A percentile compares a stretch with the other conserved stretches of the same genome.
phyloP scores from a whole-genome alignment of 92 coral and sea anemone species.

The Phenganax stokvisi region DNA sequence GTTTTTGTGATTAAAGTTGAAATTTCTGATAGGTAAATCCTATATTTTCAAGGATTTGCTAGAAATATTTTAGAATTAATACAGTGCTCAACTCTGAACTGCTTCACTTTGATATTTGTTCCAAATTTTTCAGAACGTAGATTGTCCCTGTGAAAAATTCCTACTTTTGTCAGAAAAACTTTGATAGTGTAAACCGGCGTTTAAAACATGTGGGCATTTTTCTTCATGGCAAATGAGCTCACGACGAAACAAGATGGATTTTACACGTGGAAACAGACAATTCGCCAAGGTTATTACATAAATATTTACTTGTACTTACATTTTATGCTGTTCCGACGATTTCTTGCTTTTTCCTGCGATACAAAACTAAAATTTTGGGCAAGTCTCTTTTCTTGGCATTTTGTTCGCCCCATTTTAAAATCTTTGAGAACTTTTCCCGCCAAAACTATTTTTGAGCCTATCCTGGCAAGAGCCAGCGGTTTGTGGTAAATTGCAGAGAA shows the following conservation, averaged over 20 bases:
- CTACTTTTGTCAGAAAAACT: too few relatives aligned
- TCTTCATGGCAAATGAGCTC: conserved; percentile 75
- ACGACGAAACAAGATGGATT: conserved; percentile 81
- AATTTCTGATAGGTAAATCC: too few relatives aligned
- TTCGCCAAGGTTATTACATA: conserved; percentile 55
- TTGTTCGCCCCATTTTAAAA: conserved; percentile 3
- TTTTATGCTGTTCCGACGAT: neutral
- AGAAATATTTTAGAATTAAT: too few relatives aligned
- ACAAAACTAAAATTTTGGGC: neutral
- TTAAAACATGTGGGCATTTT: conserved; percentile 84
- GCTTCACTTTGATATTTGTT: too few relatives aligned
- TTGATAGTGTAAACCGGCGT: too few relatives aligned
- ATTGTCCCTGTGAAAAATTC: too few relatives aligned
- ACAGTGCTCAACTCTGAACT: too few relatives aligned
- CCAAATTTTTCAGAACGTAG: too few relatives aligned
- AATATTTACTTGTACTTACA: neutral
- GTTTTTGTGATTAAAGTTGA: too few relatives aligned
- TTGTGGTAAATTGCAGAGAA: neutral
- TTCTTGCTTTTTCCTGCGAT: neutral
- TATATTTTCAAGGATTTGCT: too few relatives aligned
- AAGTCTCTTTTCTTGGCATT: neutral
- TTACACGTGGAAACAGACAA: conserved; percentile 48
- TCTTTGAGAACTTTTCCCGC: conserved; percentile 8
- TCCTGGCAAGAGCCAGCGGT: neutral
- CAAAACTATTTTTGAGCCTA: neutral